Conservation (phyloP, 2,888 invertebrate genomes). For the Troides helena region DNA sequence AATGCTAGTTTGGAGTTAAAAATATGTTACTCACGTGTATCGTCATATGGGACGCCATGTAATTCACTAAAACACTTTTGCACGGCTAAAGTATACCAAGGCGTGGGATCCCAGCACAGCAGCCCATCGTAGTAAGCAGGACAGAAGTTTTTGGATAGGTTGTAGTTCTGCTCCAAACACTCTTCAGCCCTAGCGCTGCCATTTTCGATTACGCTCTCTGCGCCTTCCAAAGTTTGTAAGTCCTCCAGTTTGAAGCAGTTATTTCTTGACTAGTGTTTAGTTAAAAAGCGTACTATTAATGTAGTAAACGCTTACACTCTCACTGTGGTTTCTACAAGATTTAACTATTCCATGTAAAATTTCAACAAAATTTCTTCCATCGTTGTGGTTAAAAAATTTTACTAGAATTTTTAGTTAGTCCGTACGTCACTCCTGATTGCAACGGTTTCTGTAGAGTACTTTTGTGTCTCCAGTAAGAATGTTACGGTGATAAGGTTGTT, state of each 20-base stretch:
- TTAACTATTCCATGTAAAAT: slow-evolving; percentile 38
- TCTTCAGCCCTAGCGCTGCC: slow-evolving; percentile 59
- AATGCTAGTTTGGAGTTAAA: neutral
- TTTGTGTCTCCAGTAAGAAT: slow-evolving; percentile 61
- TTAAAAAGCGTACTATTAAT: slow-evolving; percentile 52
- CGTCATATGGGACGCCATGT: slow-evolving; percentile 89
- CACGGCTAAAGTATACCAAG: slow-evolving; percentile 83
- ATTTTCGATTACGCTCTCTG: slow-evolving; percentile 61
- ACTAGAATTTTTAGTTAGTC: slow-evolving; percentile 47
- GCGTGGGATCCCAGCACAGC: slow-evolving; percentile 91
- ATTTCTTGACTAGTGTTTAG: slow-evolving; percentile 42
- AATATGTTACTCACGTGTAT: slow-evolving; percentile 85
- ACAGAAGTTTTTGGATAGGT: slow-evolving; percentile 71
- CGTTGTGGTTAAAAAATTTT: slow-evolving; percentile 17
- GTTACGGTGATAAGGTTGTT: slow-evolving; percentile 77
- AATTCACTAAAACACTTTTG: slow-evolving; percentile 90
- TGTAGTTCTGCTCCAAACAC: slow-evolving; percentile 57
- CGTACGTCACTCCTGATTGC: slow-evolving; percentile 48
- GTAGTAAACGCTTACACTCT: slow-evolving; percentile 41
- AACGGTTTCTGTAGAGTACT: slow-evolving; percentile 60
- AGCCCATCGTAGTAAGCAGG: slow-evolving; percentile 87
- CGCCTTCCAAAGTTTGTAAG: slow-evolving; percentile 63
- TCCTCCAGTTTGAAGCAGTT: slow-evolving; percentile 73
- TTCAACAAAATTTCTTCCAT: slow-evolving; percentile 32
- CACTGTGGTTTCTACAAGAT: slow-evolving; percentile 29